Evolutionary conservation across 64 coral and sea anemone species (phyloP).

Genomic region (Cladopsammia gracilis): DNA sequence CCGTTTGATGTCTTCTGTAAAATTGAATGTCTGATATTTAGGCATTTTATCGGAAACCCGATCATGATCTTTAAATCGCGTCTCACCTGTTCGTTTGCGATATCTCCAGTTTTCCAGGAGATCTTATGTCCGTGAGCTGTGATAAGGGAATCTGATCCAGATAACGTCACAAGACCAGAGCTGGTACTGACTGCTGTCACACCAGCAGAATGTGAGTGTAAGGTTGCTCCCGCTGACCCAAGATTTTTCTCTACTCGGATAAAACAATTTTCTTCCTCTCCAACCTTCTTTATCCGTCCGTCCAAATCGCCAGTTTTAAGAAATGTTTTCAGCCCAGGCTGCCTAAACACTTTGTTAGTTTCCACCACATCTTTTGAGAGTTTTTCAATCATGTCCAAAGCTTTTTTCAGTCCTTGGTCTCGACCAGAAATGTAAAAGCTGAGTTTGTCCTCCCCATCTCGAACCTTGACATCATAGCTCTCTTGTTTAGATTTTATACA

Average conservation of each 20-base stretch:
- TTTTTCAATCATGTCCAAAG: neutral
- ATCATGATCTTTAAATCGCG: too few relatives aligned
- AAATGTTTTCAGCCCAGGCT: slow-evolving; percentile 27
- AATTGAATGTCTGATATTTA: too few relatives aligned
- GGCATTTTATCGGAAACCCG: too few relatives aligned
- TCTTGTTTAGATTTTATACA: neutral
- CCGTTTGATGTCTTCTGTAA: too few relatives aligned
- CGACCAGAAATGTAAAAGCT: slow-evolving; percentile 23
- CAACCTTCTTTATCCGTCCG: slow-evolving; percentile 5
- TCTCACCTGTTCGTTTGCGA: neutral
- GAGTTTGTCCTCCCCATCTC: neutral
- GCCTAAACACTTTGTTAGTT: neutral
- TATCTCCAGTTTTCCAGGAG: neutral
- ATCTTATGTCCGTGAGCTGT: neutral
- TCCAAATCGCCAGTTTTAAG: neutral
- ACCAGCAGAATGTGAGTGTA: neutral
- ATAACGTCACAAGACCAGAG: neutral
- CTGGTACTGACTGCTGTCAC: too few relatives aligned
- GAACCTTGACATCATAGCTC: neutral
- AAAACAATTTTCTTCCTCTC: slow-evolving; percentile 32
- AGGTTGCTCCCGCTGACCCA: neutral
- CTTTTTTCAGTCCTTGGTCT: neutral
- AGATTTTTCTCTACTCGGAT: neutral
- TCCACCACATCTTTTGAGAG: neutral
- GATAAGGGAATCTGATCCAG: neutral